A percentile compares a stretch with the other conserved stretches of the same genome.
Evolutionary conservation across 2,113 vertebrate genomes (phyloP).

Genomic region (Macheiramphus alcinus): DNA sequence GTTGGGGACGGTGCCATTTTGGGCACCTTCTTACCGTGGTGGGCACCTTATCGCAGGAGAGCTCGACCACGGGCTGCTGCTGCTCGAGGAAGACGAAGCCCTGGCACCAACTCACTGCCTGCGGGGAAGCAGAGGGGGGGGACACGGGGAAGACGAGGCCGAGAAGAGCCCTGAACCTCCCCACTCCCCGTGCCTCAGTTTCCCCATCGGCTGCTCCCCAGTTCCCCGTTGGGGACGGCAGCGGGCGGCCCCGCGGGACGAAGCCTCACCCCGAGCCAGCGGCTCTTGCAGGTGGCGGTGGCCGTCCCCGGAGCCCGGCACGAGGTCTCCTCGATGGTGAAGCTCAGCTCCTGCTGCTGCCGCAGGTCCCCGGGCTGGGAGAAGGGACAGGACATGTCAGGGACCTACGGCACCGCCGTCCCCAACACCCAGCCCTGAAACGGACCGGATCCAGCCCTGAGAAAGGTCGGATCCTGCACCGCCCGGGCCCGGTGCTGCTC

Average conservation of each 20-base stretch:
- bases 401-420: accelerated
- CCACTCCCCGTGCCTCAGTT: background rate
- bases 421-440: background rate
- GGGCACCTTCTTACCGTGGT: accelerated
- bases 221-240: accelerated
- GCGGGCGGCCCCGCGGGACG: accelerated
- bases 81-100: background rate
- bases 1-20: background rate
- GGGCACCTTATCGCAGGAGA: background rate
- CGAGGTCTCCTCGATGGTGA: background rate
- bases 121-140: background rate
- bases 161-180: no score
- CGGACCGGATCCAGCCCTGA: accelerated
- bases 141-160: accelerated
- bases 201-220: background rate
- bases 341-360: background rate
- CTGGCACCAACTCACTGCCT: background rate
- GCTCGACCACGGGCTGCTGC: background rate
- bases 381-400: background rate
- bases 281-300: background rate
- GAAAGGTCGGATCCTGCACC: accelerated
- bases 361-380: background rate
- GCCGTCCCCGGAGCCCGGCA: accelerated
- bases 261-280: background rate
- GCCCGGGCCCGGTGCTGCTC: accelerated